phyloP scores from a whole-genome alignment of 2,797 vertebrate genomes.

The Phoxinus dragarum region DNA sequence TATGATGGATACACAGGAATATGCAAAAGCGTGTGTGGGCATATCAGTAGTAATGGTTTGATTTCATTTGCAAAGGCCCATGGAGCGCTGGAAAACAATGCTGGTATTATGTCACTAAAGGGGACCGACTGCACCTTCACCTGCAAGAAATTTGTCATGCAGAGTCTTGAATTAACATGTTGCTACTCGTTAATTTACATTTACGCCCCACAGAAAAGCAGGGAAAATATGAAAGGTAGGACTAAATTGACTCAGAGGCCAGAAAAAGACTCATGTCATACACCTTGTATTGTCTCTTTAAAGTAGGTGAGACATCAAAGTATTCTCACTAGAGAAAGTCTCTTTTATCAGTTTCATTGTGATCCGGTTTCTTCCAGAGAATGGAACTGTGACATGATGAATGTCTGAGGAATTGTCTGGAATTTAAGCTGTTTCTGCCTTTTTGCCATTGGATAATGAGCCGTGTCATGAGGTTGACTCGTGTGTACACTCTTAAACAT shows the following conservation, averaged over 20 bases:
- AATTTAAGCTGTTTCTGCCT: not conserved
- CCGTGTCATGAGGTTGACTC: not conserved
- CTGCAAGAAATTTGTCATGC: conserved; percentile 17
- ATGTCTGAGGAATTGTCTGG: not conserved
- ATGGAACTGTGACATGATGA: not conserved
- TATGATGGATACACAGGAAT: conserved; percentile 23
- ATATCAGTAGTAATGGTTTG: conserved; percentile 53
- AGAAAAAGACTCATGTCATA: not conserved
- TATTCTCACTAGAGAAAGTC: not conserved
- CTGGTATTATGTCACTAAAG: conserved; percentile 51
- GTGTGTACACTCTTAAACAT: not conserved
- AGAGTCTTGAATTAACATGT: not conserved
- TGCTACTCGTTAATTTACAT: conserved; percentile 19
- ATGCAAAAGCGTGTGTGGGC: conserved; percentile 57
- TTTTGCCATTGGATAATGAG: not conserved
- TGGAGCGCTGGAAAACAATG: conserved; percentile 54
- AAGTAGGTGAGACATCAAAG: conserved; percentile 1
- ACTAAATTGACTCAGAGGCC: not conserved
- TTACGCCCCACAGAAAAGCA: not conserved
- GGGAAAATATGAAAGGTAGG: not conserved
- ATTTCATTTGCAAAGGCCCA: conserved; percentile 54
- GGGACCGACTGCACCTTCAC: conserved; percentile 15
- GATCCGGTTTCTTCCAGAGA: not conserved
- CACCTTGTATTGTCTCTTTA: not conserved
- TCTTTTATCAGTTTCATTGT: not conserved